Evolutionary conservation across 2,797 vertebrate species (phyloP).

Genomic region (Erithacus rubecula): DNA sequence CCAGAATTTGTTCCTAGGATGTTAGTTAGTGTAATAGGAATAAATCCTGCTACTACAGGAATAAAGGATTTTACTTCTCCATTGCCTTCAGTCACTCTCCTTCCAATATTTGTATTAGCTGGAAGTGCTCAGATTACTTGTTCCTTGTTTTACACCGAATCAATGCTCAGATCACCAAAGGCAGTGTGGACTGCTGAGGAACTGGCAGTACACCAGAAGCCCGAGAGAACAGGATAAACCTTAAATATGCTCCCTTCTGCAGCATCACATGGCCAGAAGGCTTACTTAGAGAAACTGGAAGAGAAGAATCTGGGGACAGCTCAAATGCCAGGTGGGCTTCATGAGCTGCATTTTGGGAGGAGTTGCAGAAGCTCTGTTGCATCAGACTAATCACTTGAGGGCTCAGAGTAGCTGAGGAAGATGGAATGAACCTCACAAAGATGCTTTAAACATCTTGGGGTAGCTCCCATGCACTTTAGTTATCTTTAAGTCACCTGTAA

Average conservation of each 20-base stretch:
- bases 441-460: not conserved
- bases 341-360: not conserved
- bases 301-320: not conserved
- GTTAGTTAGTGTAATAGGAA: not conserved
- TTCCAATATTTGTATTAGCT: not conserved
- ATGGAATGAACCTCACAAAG: not conserved
- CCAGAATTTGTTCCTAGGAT: not conserved
- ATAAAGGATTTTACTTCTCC: not conserved
- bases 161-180: not conserved
- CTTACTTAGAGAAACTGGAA: not conserved
- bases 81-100: not conserved
- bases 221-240: not conserved
- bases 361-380: not conserved
- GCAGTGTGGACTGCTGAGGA: not conserved
- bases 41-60: not conserved
- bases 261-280: not conserved
- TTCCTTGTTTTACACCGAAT: not conserved
- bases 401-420: not conserved
- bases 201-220: constrained; percentile 4
- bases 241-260: not conserved
- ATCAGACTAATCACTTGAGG: not conserved
- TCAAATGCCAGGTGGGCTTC: not conserved
- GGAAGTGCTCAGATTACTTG: not conserved
- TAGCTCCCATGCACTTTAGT: not conserved
- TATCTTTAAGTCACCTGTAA: not conserved